Evolutionary conservation across 2,113 vertebrate species (phyloP), one percentile per base, ranked within the genome.

Genomic region (Phoenicopterus ruber): DNA sequence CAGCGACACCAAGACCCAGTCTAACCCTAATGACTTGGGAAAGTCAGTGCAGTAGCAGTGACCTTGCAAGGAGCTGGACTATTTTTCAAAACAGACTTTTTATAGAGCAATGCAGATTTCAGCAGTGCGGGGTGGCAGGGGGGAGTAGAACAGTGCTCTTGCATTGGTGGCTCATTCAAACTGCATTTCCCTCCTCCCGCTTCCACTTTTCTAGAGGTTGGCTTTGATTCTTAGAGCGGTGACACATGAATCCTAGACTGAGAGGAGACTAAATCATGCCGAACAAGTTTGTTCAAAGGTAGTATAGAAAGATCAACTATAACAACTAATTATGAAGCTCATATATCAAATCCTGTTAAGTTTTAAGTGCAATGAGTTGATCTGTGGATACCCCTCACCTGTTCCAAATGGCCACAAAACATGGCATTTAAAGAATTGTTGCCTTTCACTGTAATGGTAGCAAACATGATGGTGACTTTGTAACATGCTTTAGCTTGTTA

Each of bases 41-140:
- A 90, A 63, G 29, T 79, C 62, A 50, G n/a, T 46, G 42, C 49
- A 77, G 69, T 5, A 69, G 47, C 54, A 79, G 34, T 25, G 32
- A 66, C 47, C 38, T 70, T 71, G 61, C 50, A 63, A 66, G n/a
- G n/a, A 87, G 19, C 61, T 67, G 34, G 15, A 59, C 82, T 76
- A 3, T 18, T 29, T 74, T 81, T 74, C n/a, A 50, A 59, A 86
- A 16, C 11, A 52, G 34, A 31, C 11, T 46, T 86, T 82, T 74
- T 74, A 32, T 11, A 61, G 8, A 90, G 66, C 46, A 82, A 40
- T 52, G 38, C 26, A 72, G 28, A 24, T 50, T 59, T 76, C 78
- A 78, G 62, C 2, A 0, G 38, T 40, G 57, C 8, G 19, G 18
- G n/a, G n/a, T n/a, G 22, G n/a, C 0, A 3, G 32, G 3, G 7